phyloP scores from a whole-genome alignment of 1,140 invertebrate genomes.

The Drosophila burlai region DNA sequence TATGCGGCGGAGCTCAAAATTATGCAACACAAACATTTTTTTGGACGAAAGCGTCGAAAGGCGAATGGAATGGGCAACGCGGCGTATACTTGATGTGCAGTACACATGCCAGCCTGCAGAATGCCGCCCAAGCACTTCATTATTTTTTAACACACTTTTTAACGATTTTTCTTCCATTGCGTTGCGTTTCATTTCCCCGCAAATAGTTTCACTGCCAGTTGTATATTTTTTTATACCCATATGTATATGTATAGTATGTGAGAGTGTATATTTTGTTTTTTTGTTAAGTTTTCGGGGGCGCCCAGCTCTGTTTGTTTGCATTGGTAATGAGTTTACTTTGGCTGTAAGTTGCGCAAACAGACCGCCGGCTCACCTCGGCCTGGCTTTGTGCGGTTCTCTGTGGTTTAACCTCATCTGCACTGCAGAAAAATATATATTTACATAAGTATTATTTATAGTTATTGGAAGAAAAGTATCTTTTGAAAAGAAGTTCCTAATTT shows the following conservation, averaged over 20 bases:
- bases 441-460: too few species aligned
- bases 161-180: constrained; percentile 52
- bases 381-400: constrained; percentile 17
- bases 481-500: neutral
- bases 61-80: constrained; percentile 1
- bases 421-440: neutral
- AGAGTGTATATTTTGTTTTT: constrained; percentile 22
- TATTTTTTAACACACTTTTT: constrained; percentile 70
- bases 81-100: constrained; percentile 48
- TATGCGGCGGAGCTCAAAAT: constrained; percentile 35
- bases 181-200: constrained; percentile 19
- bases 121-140: constrained; percentile 58
- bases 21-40: constrained; percentile 50
- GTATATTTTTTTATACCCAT: constrained; percentile 24
- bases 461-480: accelerated
- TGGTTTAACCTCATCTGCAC: constrained; percentile 8
- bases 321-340: constrained; percentile 83
- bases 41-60: neutral
- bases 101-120: constrained; percentile 28
- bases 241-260: constrained; percentile 1
- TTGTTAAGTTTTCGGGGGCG: constrained; percentile 63
- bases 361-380: constrained; percentile 53
- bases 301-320: constrained; percentile 73
- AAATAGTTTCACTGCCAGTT: constrained; percentile 62
- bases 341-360: constrained; percentile 80